Evolutionary conservation across 64 coral and sea anemone species (phyloP).

Genomic region (Actinia tenebrosa): DNA sequence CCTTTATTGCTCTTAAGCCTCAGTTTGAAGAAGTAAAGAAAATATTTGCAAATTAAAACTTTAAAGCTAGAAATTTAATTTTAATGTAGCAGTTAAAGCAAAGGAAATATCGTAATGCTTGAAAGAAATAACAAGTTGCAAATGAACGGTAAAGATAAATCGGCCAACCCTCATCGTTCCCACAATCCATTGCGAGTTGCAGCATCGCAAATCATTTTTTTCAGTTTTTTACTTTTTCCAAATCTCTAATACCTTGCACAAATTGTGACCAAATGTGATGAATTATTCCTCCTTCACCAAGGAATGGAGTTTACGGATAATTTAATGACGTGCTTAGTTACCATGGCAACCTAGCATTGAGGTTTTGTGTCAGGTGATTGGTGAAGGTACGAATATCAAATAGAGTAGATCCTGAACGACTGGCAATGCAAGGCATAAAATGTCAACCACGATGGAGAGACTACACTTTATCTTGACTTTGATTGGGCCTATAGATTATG

Average conservation of each 20-base stretch:
- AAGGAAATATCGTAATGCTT: background rate
- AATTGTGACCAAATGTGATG: background rate
- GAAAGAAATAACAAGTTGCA: background rate
- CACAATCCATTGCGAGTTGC: constrained; percentile 17
- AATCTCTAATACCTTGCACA: background rate
- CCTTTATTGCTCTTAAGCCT: background rate
- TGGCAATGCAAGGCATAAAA: no score
- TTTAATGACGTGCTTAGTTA: constrained; percentile 9
- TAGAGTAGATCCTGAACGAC: background rate
- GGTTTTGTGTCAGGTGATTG: background rate
- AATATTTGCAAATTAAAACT: background rate
- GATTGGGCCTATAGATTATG: no score
- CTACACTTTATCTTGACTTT: no score
- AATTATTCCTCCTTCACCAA: background rate
- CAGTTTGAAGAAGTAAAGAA: background rate
- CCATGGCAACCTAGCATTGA: constrained; percentile 22
- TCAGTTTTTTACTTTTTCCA: background rate
- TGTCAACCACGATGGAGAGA: no score
- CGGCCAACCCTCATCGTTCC: background rate
- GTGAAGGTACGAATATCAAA: background rate
- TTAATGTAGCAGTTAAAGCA: background rate
- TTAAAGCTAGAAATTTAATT: background rate
- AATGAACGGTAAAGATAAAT: background rate
- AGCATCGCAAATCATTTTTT: background rate
- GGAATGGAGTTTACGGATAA: background rate